These are phyloP conservation scores for Rhynchotus rufescens DNA, from an alignment of 2,797 vertebrate genomes.

Conservation along the genomic window DNA sequence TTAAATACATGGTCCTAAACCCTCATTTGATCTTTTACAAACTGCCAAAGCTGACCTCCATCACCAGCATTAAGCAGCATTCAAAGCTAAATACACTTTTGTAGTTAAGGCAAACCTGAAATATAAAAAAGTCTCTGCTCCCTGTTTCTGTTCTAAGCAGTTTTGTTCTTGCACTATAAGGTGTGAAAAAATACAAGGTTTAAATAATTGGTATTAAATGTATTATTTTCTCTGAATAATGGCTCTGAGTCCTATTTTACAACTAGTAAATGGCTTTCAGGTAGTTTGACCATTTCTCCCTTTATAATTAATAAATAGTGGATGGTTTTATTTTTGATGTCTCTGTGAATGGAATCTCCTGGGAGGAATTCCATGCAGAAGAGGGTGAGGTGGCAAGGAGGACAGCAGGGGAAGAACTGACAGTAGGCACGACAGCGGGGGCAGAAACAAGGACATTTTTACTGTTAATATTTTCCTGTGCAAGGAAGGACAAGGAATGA, in stretches of 20 bases:
- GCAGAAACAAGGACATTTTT: neutral
- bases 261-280: neutral
- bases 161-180: neutral
- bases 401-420: neutral
- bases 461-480: neutral
- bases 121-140: neutral
- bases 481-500: neutral
- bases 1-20: neutral
- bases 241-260: neutral
- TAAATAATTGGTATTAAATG: neutral
- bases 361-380: neutral
- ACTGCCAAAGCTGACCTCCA: neutral
- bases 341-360: neutral
- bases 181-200: neutral
- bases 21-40: neutral
- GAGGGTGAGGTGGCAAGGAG: neutral
- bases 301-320: neutral
- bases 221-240: no score
- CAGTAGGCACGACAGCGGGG: neutral
- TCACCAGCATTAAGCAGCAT: neutral
- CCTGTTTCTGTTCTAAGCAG: neutral
- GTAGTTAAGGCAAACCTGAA: neutral
- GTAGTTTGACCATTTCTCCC: neutral
- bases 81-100: neutral
- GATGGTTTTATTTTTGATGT: neutral